Percentiles rank a stretch among this genome's conserved stretches.
These are phyloP conservation scores for Gallinago solitaria DNA, from an alignment of 2,797 vertebrate species.

Conservation along the genomic window DNA sequence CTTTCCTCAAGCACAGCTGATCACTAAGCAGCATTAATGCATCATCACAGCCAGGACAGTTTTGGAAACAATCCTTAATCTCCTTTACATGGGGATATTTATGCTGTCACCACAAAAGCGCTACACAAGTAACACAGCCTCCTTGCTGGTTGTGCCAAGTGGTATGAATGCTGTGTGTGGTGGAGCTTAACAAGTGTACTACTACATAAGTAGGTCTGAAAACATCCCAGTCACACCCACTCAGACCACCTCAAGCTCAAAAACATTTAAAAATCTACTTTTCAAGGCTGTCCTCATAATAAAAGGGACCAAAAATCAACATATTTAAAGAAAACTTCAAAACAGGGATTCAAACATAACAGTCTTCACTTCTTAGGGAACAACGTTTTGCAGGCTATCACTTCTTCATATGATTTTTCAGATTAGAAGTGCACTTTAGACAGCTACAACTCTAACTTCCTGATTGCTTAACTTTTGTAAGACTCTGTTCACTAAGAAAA, in stretches of 20 bases:
- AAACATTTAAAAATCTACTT: not conserved
- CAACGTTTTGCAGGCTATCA: not conserved
- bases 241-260: not conserved
- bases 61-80: not conserved
- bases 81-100: not conserved
- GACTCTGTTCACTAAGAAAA: not conserved
- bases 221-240: not conserved
- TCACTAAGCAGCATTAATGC: not conserved
- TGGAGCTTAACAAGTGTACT: not conserved
- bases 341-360: not conserved
- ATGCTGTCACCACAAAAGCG: rapidly evolving
- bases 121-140: not conserved
- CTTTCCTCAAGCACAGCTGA: not conserved
- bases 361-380: not conserved
- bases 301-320: not conserved
- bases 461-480: not conserved
- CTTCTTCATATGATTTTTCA: not conserved
- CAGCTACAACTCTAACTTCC: not conserved
- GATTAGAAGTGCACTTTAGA: not conserved
- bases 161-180: not conserved
- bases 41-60: not conserved
- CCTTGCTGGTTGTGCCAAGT: not conserved
- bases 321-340: not conserved
- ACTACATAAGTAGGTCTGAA: not conserved
- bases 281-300: not conserved